A percentile compares a stretch with the other conserved stretches of the same genome.
Conservation (phyloP, 2,888 invertebrate species). For the Villa cingulata region DNA sequence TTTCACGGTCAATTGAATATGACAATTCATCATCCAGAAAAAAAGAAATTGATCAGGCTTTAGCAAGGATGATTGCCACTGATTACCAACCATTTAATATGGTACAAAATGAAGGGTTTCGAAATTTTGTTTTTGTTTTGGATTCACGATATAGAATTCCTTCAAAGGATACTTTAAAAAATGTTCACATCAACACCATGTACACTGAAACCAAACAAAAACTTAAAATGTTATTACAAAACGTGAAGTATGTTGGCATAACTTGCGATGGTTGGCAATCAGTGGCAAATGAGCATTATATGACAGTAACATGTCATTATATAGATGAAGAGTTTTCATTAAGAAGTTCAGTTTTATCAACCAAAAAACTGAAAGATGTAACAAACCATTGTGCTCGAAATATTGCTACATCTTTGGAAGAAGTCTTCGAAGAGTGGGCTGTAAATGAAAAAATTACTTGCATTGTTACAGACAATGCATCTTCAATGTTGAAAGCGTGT, state of each 20-base stretch:
- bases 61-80: conserved; percentile 17
- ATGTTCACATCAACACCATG: conserved; percentile 1
- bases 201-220: no score
- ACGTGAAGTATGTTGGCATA: conserved; percentile 12
- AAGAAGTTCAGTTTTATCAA: not conserved
- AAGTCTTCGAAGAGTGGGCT: not conserved
- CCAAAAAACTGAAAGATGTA: not conserved
- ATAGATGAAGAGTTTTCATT: not conserved
- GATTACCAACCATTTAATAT: conserved; percentile 23
- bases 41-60: not conserved
- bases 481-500: not conserved
- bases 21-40: not conserved
- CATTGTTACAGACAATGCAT: not conserved
- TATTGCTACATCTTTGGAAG: not conserved
- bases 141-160: conserved; percentile 21
- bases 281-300: not conserved
- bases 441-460: not conserved
- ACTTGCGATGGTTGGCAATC: conserved; percentile 14
- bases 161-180: conserved; percentile 17
- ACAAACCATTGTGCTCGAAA: not conserved
- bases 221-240: conserved; percentile 10
- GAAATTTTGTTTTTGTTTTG: conserved; percentile 17
- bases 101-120: conserved; percentile 21
- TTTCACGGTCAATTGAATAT: not conserved
- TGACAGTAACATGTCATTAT: not conserved